Percentiles rank a stretch among this genome's conserved stretches.
phyloP scores from a whole-genome alignment of 2,113 vertebrate species.

The Lagopus leucura region DNA sequence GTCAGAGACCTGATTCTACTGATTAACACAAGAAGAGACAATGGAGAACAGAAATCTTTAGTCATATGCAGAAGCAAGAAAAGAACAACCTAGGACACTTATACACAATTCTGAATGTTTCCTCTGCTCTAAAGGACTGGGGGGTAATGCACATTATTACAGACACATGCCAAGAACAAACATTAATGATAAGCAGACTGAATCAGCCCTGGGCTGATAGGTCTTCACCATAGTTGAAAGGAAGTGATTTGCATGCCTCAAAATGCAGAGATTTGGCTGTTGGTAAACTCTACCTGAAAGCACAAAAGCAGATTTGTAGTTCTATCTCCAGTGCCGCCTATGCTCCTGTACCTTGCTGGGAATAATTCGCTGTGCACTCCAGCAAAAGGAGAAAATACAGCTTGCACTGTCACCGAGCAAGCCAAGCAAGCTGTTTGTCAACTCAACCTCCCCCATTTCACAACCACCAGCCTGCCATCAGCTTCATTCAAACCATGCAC shows the following conservation, averaged over 20 bases:
- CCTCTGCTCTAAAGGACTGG: neutral
- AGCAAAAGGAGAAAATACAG: accelerated
- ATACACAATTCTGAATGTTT: neutral
- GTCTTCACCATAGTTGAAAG: neutral
- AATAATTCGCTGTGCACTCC: accelerated
- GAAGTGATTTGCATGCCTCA: neutral
- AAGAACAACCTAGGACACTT: neutral
- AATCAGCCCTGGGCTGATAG: neutral
- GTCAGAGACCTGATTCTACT: neutral
- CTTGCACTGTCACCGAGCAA: accelerated
- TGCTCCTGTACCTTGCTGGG: accelerated
- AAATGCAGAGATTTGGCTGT: neutral
- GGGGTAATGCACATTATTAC: neutral
- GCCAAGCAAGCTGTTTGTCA: neutral
- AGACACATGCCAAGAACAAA: neutral
- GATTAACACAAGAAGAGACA: neutral
- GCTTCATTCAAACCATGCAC: neutral
- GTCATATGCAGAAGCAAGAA: neutral
- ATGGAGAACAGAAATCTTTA: neutral
- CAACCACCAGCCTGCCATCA: neutral
- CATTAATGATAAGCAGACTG: neutral
- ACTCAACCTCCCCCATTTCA: neutral
- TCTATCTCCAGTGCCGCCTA: neutral
- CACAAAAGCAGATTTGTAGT: neutral
- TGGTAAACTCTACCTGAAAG: neutral